A percentile compares a stretch with the other conserved stretches of the same genome.
Conservation (phyloP, 2,113 vertebrate genomes). For the Phalacrocorax brasilianus region DNA sequence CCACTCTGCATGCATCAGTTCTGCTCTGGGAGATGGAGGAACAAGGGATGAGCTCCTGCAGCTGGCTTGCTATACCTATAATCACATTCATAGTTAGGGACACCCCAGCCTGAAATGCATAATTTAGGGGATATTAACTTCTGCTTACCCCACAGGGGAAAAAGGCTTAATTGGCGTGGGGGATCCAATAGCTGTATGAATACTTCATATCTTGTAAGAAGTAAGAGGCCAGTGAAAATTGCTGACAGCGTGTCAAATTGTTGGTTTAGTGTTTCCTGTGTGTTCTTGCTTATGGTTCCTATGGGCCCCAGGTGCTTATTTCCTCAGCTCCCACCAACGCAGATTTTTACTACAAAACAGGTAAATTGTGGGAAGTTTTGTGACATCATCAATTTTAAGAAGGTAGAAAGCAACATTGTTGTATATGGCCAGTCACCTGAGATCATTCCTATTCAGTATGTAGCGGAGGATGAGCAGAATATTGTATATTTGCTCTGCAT, state of each 20-base stretch:
- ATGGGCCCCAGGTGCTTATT: too few species aligned
- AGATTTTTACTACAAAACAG: too few species aligned
- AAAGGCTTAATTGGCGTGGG: neutral
- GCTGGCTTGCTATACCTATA: neutral
- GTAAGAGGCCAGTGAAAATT: neutral
- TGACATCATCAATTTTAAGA: too few species aligned
- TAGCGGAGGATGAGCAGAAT: too few species aligned
- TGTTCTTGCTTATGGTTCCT: too few species aligned
- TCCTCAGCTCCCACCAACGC: too few species aligned
- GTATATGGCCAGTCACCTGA: too few species aligned
- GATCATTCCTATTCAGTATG: too few species aligned
- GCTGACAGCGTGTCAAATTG: neutral
- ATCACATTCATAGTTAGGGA: neutral
- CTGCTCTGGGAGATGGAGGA: neutral
- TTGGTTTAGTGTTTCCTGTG: neutral
- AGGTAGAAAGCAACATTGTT: too few species aligned
- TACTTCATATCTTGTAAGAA: neutral
- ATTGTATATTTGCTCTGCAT: too few species aligned
- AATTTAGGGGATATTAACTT: neutral
- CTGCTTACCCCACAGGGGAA: neutral
- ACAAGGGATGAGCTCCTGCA: neutral
- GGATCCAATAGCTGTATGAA: neutral
- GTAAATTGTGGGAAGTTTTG: too few species aligned
- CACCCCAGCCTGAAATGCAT: neutral
- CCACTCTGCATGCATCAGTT: neutral